A percentile compares a stretch with the other conserved stretches of the same genome.
phyloP scores from a whole-genome alignment of 1,140 invertebrate species.

The Panulirus ornatus region DNA sequence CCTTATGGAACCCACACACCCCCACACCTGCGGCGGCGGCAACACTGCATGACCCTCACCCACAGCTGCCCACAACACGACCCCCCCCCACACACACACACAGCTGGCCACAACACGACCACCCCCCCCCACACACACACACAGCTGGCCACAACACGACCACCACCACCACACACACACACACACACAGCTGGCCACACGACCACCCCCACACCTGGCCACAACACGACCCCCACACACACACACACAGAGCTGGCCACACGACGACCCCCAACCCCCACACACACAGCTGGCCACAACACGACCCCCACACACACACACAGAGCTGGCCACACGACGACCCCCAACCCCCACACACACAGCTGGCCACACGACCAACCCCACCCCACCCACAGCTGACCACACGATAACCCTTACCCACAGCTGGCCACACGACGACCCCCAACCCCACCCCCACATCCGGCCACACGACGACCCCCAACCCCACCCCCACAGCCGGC shows the following conservation, averaged over 20 bases:
- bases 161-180: neutral
- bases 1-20: too few relatives aligned
- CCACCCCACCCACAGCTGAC: neutral
- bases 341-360: neutral
- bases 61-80: too few relatives aligned
- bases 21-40: constrained; percentile 19
- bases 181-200: neutral
- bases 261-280: neutral
- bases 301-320: neutral
- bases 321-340: too few relatives aligned
- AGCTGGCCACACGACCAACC: neutral
- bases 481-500: too few relatives aligned
- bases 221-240: neutral
- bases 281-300: neutral
- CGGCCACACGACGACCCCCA: too few relatives aligned
- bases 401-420: too few relatives aligned
- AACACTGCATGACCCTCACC: too few relatives aligned
- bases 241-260: neutral
- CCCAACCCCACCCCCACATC: too few relatives aligned
- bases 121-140: constrained; percentile 7
- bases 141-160: neutral
- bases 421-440: too few relatives aligned
- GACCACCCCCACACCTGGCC: neutral
- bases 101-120: neutral
- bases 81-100: neutral